These are phyloP conservation scores for Borostomias antarcticus DNA, from an alignment of 2,797 vertebrate species.

Conservation along the genomic window DNA sequence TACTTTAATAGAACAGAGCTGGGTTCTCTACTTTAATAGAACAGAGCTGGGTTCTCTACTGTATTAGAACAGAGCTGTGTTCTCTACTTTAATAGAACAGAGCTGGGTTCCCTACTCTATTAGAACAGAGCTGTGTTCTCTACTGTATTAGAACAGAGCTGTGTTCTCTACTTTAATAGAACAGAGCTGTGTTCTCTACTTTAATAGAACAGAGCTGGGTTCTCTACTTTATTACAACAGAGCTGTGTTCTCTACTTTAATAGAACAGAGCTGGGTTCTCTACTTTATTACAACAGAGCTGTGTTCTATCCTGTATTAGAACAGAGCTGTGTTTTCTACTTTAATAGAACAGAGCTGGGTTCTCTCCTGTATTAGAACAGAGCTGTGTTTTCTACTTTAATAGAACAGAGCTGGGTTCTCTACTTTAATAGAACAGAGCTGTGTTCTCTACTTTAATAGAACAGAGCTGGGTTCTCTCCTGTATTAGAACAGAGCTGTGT, in stretches of 20 bases:
- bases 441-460: too few species aligned
- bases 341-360: too few species aligned
- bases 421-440: conserved; percentile 22
- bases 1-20: too few species aligned
- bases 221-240: too few species aligned
- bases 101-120: conserved; percentile 5
- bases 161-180: too few species aligned
- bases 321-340: conserved; percentile 11
- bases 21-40: conserved; percentile 19
- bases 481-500: conserved; percentile 17
- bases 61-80: too few species aligned
- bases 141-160: conserved; percentile 22
- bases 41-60: conserved; percentile 8
- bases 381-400: conserved; percentile 10
- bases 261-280: conserved; percentile 20
- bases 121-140: too few species aligned
- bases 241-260: conserved; percentile 11
- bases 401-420: too few species aligned
- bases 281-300: too few species aligned
- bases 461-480: conserved; percentile 15
- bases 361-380: conserved; percentile 20
- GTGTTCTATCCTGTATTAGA: conserved; percentile 18
- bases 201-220: conserved; percentile 15
- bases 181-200: conserved; percentile 18
- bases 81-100: conserved; percentile 20